Conservation (phyloP, 2,113 vertebrate genomes). For the Scomber japonicus region DNA sequence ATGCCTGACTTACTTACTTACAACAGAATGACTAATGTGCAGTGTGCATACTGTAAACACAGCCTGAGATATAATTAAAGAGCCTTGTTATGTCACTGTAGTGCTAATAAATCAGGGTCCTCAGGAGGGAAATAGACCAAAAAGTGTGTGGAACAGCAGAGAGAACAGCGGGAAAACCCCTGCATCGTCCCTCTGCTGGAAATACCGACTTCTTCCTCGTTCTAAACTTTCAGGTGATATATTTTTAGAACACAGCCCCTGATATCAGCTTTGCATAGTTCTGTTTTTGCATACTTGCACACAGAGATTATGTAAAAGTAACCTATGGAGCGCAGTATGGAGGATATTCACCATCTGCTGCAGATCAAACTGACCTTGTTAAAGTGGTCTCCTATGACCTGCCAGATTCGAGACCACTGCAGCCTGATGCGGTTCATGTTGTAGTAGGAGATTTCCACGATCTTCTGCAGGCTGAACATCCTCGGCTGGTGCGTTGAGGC, state of each 20-base stretch:
- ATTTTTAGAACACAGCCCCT: background rate
- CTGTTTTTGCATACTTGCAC: too few species aligned
- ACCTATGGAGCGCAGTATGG: background rate
- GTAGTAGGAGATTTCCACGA: slow-evolving; percentile 98
- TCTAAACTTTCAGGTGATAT: background rate
- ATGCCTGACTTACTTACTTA: background rate
- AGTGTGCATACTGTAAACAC: too few species aligned
- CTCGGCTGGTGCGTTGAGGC: slow-evolving; percentile 94
- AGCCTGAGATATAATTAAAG: too few species aligned
- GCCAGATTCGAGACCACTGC: slow-evolving; percentile 99
- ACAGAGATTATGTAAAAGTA: background rate
- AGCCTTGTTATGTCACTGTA: too few species aligned
- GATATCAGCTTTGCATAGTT: too few species aligned
- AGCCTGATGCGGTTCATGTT: slow-evolving; percentile 98
- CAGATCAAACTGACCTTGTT: slow-evolving; percentile 89
- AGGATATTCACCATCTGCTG: too few species aligned
- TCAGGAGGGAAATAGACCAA: background rate
- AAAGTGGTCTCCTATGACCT: slow-evolving; percentile 98
- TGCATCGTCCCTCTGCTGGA: background rate
- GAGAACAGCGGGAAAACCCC: background rate
- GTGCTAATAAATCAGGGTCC: slow-evolving; percentile 3
- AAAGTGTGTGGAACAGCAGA: background rate
- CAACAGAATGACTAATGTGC: background rate
- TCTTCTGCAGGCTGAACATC: slow-evolving; percentile 99
- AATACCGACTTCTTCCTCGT: background rate